Conservation (phyloP, 2,113 vertebrate species). For the Aphelocoma coerulescens region DNA sequence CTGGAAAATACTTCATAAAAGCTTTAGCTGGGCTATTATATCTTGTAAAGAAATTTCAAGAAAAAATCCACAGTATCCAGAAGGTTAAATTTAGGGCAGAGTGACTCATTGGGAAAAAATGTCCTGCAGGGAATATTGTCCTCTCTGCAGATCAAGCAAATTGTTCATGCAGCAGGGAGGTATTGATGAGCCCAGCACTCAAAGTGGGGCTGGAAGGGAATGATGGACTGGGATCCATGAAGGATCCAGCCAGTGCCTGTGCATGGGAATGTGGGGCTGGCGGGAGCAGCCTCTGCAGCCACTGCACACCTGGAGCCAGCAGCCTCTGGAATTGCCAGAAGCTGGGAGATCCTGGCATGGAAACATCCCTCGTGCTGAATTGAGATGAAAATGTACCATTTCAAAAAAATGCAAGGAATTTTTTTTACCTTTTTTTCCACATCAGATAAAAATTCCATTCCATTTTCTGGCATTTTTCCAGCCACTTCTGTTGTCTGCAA, state of each 20-base stretch:
- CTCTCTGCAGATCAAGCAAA: background rate
- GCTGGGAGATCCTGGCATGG: background rate
- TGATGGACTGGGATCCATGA: background rate
- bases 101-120: constrained; percentile 38
- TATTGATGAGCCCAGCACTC: background rate
- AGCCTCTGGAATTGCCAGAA: background rate
- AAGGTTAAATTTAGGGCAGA: constrained; percentile 34
- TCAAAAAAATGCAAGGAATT: accelerated
- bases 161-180: background rate
- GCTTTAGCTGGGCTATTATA: background rate
- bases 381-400: background rate
- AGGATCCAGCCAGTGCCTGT: background rate
- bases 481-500: background rate
- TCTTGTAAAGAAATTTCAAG: background rate
- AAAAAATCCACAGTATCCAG: background rate
- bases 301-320: background rate
- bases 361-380: accelerated
- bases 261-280: background rate
- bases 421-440: background rate
- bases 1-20: constrained; percentile 46
- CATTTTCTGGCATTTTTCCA: background rate
- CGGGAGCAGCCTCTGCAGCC: background rate
- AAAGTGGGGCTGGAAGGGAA: background rate
- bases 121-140: background rate
- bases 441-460: background rate